phyloP scores from a whole-genome alignment of 2,113 vertebrate species.

The Scatophagus argus region DNA sequence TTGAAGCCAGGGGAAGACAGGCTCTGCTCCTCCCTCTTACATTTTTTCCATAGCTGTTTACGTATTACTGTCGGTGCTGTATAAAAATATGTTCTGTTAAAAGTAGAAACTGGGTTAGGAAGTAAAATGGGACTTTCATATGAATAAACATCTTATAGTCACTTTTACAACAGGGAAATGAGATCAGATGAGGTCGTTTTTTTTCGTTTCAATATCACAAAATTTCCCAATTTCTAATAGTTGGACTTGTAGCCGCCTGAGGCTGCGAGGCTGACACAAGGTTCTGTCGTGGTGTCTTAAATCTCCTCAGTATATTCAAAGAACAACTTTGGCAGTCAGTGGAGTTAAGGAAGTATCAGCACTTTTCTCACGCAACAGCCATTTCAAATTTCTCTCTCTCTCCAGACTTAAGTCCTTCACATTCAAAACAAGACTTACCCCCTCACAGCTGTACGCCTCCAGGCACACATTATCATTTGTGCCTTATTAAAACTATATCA shows the following conservation, averaged over 20 bases:
- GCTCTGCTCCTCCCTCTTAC: neutral
- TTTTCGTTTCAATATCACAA: slow-evolving; percentile 4
- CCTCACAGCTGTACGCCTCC: no score
- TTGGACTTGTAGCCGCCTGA: neutral
- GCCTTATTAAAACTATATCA: no score
- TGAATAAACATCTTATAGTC: neutral
- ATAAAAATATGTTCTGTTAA: neutral
- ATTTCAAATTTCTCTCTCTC: neutral
- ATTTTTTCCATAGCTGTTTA: slow-evolving; percentile 3
- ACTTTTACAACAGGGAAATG: neutral
- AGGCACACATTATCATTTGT: no score
- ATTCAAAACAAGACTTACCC: no score
- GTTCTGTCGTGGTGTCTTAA: neutral
- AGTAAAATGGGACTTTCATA: neutral
- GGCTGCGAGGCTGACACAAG: neutral
- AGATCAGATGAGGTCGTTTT: neutral
- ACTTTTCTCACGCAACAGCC: neutral
- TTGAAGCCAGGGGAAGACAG: slow-evolving; percentile 3
- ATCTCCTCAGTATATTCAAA: neutral
- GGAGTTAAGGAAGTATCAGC: neutral
- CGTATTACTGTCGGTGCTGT: slow-evolving; percentile 7
- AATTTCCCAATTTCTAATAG: neutral
- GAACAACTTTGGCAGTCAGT: neutral
- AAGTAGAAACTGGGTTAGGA: neutral
- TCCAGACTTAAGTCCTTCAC: neutral